Base-by-base conservation (phyloP, 2,888 invertebrate genomes). In the Rhorus exstirpatorius region DNA sequence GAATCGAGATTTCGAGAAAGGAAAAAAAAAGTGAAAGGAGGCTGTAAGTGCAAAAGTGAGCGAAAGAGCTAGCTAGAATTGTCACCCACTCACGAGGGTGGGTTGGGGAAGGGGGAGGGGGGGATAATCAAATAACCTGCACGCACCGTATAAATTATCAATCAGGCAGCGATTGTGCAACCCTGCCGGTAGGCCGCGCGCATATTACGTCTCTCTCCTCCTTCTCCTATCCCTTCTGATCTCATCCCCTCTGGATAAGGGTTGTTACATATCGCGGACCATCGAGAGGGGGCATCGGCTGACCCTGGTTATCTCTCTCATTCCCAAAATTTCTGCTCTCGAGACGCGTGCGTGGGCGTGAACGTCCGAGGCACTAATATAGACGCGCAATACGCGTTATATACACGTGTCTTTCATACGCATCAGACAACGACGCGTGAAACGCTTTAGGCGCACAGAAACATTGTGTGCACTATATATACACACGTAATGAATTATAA, bases 111-210 rank as follows among this genome's bases (percentile, higher is more conserved):
- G 84, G 71, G 81, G 80, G 84, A 86, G 85, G 86, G 86, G 14
- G 38, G 63, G 90, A 91, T 92, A 92, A 92, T 92, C 91, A 89
- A 92, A 92, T 92, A 92, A 92, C 91, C 90, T 91, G 89, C 90
- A 90, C 92, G 92, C 92, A 92, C 91, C 90, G 92, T 92, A 92
- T 92, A 92, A 92, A 92, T 92, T 92, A 92, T 92, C 92, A 92
- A 92, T 92, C 92, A 92, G 92, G 88, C 84, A 87, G 87, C 92
- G 91, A 92, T 92, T 92, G 92, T 92, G 91, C 89, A 90, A 91
- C 89, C 90, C 91, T 87, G 90, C 88, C 88, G 86, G 87, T 78
- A 88, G 90, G 76, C 80, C 77, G 70, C 82, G 81, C 86, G 86
- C 83, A 83, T 83, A 83, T 83, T 84, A 82, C 82, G 67, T 81